Evolutionary conservation across 2,888 invertebrate species (phyloP), one percentile per base, ranked within the genome.

Genomic region (Drosophila leonis): DNA sequence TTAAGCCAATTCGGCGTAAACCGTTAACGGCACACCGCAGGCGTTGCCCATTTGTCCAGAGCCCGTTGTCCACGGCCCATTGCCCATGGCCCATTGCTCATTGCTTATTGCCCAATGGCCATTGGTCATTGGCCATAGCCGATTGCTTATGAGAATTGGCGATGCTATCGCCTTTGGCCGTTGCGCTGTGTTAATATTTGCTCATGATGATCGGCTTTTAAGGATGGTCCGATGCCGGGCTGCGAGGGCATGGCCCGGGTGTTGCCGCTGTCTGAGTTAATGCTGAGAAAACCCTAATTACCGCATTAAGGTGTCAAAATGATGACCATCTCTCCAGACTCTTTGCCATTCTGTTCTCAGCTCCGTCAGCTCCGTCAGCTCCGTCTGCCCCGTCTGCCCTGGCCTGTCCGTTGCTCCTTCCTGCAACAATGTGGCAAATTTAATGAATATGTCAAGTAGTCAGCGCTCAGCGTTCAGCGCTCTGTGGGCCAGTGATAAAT

Each of bases 291-390:
- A 86, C 85, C 88, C 90, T 91, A 91, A 91, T 91, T 91, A 91
- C 91, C 81, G 89, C 89, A 91, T 91, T 91, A 88, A 91, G 86
- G 91, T 91, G 91, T 91, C 92, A 91, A 91, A 91, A 91, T 90
- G 85, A 90, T 91, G 80, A 65, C 76, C 89, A 84, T 80, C 81
- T 83, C 87, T 54, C 60, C 59, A 57, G 59, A 61, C 70, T 63
- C 48, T 60, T 41, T 39, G 48, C 51, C 48, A 35, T 29, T 42
- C 55, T 48, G 33, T 33, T 8, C 39, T 37, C 33, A 12, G 37
- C 27, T 69, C 24, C 42, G 52, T 29, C 48, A 29, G 27, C 44
- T 15, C 8, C 24, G 44, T 12, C 42, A 29, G 13, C n/a, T 31
- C 39, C 48, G 12, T 33, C 33, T 0, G 6, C 44, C 18, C 31